A percentile compares a stretch with the other conserved stretches of the same genome.
Evolutionary conservation across 2,797 vertebrate species (phyloP).

Genomic region (Eremophila alpestris): DNA sequence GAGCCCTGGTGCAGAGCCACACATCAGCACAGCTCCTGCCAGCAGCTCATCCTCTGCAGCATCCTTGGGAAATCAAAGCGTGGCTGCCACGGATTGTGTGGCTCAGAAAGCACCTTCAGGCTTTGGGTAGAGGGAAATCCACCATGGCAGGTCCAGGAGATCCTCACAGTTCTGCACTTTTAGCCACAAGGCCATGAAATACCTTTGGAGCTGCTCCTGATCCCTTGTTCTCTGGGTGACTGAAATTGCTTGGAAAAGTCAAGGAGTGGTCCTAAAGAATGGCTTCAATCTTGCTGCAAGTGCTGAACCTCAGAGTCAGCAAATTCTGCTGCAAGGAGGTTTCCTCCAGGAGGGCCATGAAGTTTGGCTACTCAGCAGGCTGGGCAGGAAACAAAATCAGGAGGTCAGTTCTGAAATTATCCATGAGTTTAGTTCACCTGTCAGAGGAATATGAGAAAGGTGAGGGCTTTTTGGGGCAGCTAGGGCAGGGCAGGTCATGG

Average conservation of each 20-base stretch:
- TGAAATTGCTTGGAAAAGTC: background rate
- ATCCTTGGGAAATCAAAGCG: background rate
- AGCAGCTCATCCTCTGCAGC: background rate
- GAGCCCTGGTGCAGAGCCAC: background rate
- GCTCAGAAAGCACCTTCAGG: background rate
- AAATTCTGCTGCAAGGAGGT: background rate
- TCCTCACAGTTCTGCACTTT: background rate
- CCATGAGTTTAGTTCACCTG: background rate
- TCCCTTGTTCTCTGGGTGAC: background rate
- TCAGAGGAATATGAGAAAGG: background rate
- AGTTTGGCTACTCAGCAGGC: background rate
- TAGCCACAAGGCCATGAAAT: background rate
- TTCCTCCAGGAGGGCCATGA: background rate
- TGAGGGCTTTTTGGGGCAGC: background rate
- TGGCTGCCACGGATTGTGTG: accelerated
- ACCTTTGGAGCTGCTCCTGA: background rate
- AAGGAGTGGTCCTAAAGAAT: background rate
- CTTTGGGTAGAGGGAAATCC: background rate
- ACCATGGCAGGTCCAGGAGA: background rate
- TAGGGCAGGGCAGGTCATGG: background rate
- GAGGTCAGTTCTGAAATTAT: background rate
- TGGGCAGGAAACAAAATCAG: background rate
- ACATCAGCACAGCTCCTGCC: background rate
- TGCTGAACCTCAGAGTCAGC: background rate
- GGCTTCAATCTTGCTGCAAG: background rate